Conservation (phyloP, 1,140 invertebrate genomes). For the Luehdorfia chinensis region DNA sequence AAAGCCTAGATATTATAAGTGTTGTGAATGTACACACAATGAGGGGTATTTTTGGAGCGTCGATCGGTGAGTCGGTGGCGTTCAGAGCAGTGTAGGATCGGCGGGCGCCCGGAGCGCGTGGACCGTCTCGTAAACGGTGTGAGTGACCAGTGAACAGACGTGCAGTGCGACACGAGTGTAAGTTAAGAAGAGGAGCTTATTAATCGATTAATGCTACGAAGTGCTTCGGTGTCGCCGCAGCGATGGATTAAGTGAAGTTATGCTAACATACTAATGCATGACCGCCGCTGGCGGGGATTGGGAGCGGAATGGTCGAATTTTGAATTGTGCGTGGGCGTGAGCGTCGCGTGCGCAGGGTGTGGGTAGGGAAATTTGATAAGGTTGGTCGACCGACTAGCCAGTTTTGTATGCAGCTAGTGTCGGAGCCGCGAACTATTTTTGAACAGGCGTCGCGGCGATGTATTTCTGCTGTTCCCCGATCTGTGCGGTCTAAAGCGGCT, state of each 20-base stretch:
- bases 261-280: constrained; percentile 71
- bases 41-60: constrained; percentile 58
- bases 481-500: constrained; percentile 24
- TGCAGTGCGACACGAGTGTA: constrained; percentile 52
- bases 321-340: constrained; percentile 41
- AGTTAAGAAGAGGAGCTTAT: constrained; percentile 52
- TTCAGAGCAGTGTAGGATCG: constrained; percentile 41
- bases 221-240: constrained; percentile 45
- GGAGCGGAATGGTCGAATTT: constrained; percentile 32
- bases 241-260: constrained; percentile 47
- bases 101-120: constrained; percentile 47
- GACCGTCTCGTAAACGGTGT: constrained; percentile 27
- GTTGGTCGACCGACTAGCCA: constrained; percentile 44
- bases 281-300: constrained; percentile 32
- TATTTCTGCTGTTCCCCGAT: constrained; percentile 44
- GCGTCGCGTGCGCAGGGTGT: constrained; percentile 35
- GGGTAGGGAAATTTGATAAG: constrained; percentile 73
- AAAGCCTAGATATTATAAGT: constrained; percentile 70
- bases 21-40: constrained; percentile 64
- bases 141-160: constrained; percentile 36
- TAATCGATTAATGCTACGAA: constrained; percentile 59
- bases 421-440: constrained; percentile 61
- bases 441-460: constrained; percentile 37
- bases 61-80: constrained; percentile 34
- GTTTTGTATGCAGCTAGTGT: constrained; percentile 65